Base-by-base conservation (phyloP, 2,888 invertebrate genomes). In the Xylophagus ater region DNA sequence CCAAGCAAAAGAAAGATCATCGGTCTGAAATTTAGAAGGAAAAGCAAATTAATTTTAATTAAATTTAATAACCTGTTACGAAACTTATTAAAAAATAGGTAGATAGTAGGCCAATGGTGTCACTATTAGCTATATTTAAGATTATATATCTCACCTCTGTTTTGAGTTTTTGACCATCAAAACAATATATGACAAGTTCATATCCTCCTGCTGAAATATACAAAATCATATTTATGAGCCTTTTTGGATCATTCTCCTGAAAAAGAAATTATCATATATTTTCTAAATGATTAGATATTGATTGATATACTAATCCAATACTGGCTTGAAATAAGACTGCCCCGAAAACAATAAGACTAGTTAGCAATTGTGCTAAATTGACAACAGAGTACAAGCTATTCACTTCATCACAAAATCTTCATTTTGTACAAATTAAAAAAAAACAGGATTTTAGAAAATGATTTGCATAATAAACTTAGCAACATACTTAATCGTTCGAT, bases 261-360 rank as follows among this genome's bases (percentile, higher is more conserved):
- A 2, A 15, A 14, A 30, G 10, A 14, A 32, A 32, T n/a, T n/a
- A n/a, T n/a, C n/a, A n/a, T n/a, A n/a, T n/a, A n/a, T n/a, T n/a
- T n/a, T n/a, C n/a, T n/a, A 18, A 19, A 9, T 18, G 31, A 15
- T 13, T 6, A 8, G 15, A 15, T 31, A 6, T 31, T 12, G 9
- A 5, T 31, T 31, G n/a, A 8, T 31, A 31, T 29, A 37, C 37
- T 24, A 23, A 15, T 10, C 37, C 24, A 14, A 21, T 14, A 30
- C 30, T 30, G 2, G 37, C 37, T 23, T 37, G 37, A 30, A 37
- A 37, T 21, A 21, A 5, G n/a, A 29, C 24, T 20, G 30, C 37
- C 1, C 37, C 21, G 5, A 37, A 7, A 19, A 30, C 17, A 3
- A 30, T 8, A 5, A 30, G 21, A 30, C 37, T 30, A 9, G 30